phyloP scores from a whole-genome alignment of 1,140 invertebrate genomes.

The Hycleus cichorii region DNA sequence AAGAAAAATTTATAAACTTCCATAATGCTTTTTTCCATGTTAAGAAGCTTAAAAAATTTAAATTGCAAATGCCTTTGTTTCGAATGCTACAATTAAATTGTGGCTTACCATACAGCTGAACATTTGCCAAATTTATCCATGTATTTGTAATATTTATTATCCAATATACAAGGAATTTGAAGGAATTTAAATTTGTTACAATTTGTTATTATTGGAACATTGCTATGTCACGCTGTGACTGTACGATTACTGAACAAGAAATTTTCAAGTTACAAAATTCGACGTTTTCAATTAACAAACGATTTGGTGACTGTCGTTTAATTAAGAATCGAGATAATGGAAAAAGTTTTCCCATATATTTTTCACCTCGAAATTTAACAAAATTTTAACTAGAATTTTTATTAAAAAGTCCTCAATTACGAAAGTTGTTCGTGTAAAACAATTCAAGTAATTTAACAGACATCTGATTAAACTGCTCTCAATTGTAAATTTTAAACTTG shows the following conservation, averaged over 20 bases:
- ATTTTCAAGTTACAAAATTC: conserved; percentile 14
- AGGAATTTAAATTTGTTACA: too few species aligned
- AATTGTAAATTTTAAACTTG: conserved; percentile 14
- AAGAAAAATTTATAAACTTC: too few species aligned
- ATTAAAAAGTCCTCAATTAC: conserved; percentile 8
- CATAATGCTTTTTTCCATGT: too few species aligned
- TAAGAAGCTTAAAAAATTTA: too few species aligned
- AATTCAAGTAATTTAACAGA: conserved; percentile 17
- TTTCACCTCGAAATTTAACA: conserved; percentile 8
- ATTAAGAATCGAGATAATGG: conserved; percentile 17
- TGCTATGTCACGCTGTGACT: too few species aligned
- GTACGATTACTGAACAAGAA: neutral
- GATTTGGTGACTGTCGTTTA: conserved; percentile 9
- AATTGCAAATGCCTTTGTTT: too few species aligned
- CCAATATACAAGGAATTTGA: too few species aligned
- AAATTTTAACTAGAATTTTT: conserved; percentile 10
- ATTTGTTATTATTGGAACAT: too few species aligned
- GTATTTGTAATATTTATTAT: too few species aligned
- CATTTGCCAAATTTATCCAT: too few species aligned
- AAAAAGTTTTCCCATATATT: conserved; percentile 12
- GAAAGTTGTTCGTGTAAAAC: conserved; percentile 6
- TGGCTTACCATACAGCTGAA: too few species aligned
- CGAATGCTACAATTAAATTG: too few species aligned
- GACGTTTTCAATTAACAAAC: conserved; percentile 17
- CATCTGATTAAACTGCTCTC: conserved; percentile 14